phyloP scores from a whole-genome alignment of 1,140 invertebrate genomes.

The Eciton burchellii region DNA sequence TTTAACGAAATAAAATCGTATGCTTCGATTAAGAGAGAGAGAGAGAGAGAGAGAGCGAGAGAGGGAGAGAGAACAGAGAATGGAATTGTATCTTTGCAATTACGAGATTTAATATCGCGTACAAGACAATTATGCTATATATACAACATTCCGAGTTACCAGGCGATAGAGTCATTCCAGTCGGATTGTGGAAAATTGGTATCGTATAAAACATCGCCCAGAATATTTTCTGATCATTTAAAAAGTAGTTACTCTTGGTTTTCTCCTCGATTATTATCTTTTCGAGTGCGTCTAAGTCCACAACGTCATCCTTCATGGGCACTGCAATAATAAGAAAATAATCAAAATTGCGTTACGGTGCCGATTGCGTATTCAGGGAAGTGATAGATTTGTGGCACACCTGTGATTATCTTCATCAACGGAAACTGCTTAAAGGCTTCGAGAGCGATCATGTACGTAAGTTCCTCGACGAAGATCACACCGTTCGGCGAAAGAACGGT shows the following conservation, averaged over 20 bases:
- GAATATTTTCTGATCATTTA: slow-evolving; percentile 85
- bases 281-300: slow-evolving; percentile 86
- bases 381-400: slow-evolving; percentile 67
- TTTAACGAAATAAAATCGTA: background rate
- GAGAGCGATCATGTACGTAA: slow-evolving; percentile 89
- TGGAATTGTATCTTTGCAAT: background rate
- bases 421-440: slow-evolving; percentile 87
- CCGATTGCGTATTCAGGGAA: background rate
- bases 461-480: slow-evolving; percentile 89
- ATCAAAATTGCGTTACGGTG: background rate
- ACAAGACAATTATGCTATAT: background rate
- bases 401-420: slow-evolving; percentile 86
- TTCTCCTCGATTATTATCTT: slow-evolving; percentile 77
- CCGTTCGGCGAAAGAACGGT: slow-evolving; percentile 87
- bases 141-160: slow-evolving; percentile 76
- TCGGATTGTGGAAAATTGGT: slow-evolving; percentile 89
- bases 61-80: background rate
- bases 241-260: slow-evolving; percentile 69
- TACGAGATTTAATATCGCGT: no score
- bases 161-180: slow-evolving; percentile 85
- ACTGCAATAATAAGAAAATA: slow-evolving; percentile 77
- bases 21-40: background rate
- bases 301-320: slow-evolving; percentile 86
- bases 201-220: slow-evolving; percentile 89
- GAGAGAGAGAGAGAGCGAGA: no score